Conservation (phyloP, 2,888 invertebrate species). For the Ormyrus rosae region DNA sequence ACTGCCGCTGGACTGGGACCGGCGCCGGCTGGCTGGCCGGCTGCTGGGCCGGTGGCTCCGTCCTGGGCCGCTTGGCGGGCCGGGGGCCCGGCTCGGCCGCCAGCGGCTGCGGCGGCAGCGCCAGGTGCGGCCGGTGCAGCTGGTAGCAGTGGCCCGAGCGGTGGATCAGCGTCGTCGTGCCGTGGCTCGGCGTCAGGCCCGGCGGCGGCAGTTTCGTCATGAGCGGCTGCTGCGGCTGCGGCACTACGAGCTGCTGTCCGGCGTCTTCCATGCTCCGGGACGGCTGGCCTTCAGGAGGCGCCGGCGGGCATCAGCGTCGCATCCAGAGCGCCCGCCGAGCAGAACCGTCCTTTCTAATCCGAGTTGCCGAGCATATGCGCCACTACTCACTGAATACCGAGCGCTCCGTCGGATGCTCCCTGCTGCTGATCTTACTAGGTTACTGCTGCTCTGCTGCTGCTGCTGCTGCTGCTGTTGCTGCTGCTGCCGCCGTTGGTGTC, state of each 20-base stretch:
- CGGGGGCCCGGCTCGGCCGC: constrained; percentile 75
- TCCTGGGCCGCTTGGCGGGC: constrained; percentile 59
- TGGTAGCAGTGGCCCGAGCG: constrained; percentile 77
- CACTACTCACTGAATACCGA: background rate
- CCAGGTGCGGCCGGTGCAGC: constrained; percentile 75
- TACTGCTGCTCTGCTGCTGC: background rate
- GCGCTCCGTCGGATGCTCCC: constrained; percentile 59
- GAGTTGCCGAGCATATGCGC: too few species aligned
- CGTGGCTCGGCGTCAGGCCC: constrained; percentile 75
- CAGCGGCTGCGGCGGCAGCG: constrained; percentile 65
- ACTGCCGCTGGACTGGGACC: constrained; percentile 48
- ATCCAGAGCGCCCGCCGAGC: too few species aligned
- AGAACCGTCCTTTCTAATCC: too few species aligned
- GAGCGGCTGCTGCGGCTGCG: constrained; percentile 64
- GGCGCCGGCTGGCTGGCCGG: constrained; percentile 58
- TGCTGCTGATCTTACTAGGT: constrained; percentile 5
- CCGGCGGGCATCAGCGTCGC: too few species aligned
- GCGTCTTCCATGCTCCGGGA: background rate
- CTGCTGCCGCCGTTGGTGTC: constrained; percentile 26
- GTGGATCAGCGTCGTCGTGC: constrained; percentile 64
- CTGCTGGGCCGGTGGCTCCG: constrained; percentile 50
- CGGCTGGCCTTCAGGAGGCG: background rate
- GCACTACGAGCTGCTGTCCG: background rate
- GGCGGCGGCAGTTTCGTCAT: constrained; percentile 80
- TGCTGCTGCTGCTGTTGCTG: constrained; percentile 2